These are phyloP conservation scores for Octonoba sinensis DNA, from an alignment of 2,888 invertebrate species.

Conservation along the genomic window DNA sequence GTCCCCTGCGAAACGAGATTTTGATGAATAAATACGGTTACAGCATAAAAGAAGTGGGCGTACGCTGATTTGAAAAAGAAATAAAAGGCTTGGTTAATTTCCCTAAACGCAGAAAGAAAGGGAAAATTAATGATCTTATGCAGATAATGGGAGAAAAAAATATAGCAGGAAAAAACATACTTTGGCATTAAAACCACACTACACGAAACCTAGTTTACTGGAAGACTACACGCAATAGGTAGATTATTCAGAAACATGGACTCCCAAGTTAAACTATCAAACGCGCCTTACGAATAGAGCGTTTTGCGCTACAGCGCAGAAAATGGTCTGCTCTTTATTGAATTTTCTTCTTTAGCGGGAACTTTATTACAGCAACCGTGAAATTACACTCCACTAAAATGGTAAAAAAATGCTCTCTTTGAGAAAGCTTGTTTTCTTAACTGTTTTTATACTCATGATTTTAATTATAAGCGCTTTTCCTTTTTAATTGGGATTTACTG, in stretches of 20 bases:
- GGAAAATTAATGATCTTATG: slow-evolving; percentile 23
- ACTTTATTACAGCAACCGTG: too few species aligned
- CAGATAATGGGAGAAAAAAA: slow-evolving; percentile 8
- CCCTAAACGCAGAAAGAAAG: slow-evolving; percentile 10
- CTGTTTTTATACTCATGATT: too few species aligned
- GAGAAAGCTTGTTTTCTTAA: too few species aligned
- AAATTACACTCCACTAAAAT: too few species aligned
- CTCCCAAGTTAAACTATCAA: slow-evolving; percentile 18
- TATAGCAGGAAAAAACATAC: slow-evolving; percentile 11
- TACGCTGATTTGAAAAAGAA: slow-evolving; percentile 11
- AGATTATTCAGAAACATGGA: slow-evolving; percentile 11
- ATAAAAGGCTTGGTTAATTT: slow-evolving; percentile 21
- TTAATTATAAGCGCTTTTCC: too few species aligned
- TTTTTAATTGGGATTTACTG: too few species aligned
- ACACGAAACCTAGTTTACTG: slow-evolving; percentile 18
- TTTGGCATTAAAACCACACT: slow-evolving; percentile 3
- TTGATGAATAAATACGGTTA: slow-evolving; percentile 23
- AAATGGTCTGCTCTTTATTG: not conserved
- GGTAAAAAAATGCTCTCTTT: too few species aligned
- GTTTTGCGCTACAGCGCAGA: too few species aligned
- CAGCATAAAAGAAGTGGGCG: slow-evolving; percentile 21
- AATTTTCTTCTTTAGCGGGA: too few species aligned
- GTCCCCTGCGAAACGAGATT: slow-evolving; percentile 3
- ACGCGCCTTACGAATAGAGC: not conserved
- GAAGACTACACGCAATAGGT: slow-evolving; percentile 4